These are phyloP conservation scores for Lutjanus argentimaculatus DNA, from an alignment of 2,797 vertebrate genomes.

Conservation along the genomic window DNA sequence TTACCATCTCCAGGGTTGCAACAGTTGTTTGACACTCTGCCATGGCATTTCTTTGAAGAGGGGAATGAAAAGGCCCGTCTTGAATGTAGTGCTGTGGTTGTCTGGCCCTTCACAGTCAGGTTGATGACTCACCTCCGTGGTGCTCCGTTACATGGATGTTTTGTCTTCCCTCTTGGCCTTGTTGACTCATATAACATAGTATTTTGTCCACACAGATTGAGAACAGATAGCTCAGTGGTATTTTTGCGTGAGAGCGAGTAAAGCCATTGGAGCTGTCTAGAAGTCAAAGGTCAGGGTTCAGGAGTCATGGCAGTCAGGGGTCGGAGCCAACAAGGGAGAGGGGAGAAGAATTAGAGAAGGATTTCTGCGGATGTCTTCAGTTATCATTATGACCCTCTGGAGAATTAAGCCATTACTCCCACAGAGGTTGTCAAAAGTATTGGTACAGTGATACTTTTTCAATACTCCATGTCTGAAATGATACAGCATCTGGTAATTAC, in stretches of 20 bases:
- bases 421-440: not conserved
- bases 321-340: slow-evolving; percentile 46
- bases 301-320: slow-evolving; percentile 68
- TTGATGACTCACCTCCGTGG: slow-evolving; percentile 67
- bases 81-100: slow-evolving; percentile 54
- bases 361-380: slow-evolving; percentile 64
- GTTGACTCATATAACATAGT: slow-evolving; percentile 68
- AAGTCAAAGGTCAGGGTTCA: slow-evolving; percentile 75
- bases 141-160: slow-evolving; percentile 71
- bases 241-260: slow-evolving; percentile 57
- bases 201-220: slow-evolving; percentile 72
- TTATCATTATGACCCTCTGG: slow-evolving; percentile 47
- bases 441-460: too few species aligned
- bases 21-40: slow-evolving; percentile 69
- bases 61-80: slow-evolving; percentile 44
- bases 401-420: slow-evolving; percentile 22
- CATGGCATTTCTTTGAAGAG: slow-evolving; percentile 70
- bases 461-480: too few species aligned
- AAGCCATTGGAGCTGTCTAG: slow-evolving; percentile 60
- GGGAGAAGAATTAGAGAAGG: slow-evolving; percentile 49
- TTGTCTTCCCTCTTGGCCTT: slow-evolving; percentile 67
- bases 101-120: slow-evolving; percentile 52
- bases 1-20: slow-evolving; percentile 42
- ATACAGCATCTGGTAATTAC: too few species aligned
- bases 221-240: slow-evolving; percentile 57